These are phyloP conservation scores for Mus pahari DNA, from an alignment of 2,113 vertebrate species.

Conservation along the genomic window DNA sequence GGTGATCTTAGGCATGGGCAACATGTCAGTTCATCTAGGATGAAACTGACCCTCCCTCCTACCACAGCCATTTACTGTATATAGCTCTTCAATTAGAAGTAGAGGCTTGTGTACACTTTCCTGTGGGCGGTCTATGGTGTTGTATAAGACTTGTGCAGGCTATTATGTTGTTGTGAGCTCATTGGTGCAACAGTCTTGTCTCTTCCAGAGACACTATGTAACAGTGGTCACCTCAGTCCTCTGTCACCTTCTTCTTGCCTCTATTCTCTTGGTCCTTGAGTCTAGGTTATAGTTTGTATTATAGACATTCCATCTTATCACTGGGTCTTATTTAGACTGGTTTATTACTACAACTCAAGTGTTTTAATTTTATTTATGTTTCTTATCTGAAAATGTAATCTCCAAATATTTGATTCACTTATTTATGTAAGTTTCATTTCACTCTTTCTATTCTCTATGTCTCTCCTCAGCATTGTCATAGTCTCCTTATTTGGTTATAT, in stretches of 20 bases:
- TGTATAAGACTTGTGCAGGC: no score
- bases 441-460: neutral
- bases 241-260: neutral
- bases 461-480: neutral
- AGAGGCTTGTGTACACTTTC: neutral
- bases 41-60: neutral
- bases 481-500: neutral
- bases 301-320: neutral
- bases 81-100: neutral
- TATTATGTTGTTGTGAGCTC: neutral
- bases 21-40: neutral
- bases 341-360: neutral
- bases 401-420: neutral
- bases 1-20: neutral
- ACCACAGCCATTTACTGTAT: neutral
- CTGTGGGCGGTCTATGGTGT: neutral
- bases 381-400: neutral
- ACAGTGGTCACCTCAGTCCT: neutral
- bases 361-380: neutral
- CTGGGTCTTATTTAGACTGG: neutral
- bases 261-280: neutral
- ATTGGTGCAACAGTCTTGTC: neutral
- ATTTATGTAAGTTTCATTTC: neutral
- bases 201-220: neutral
- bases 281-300: neutral